Base-by-base conservation (phyloP, 2,797 vertebrate species). In the Ciconia nigra region DNA sequence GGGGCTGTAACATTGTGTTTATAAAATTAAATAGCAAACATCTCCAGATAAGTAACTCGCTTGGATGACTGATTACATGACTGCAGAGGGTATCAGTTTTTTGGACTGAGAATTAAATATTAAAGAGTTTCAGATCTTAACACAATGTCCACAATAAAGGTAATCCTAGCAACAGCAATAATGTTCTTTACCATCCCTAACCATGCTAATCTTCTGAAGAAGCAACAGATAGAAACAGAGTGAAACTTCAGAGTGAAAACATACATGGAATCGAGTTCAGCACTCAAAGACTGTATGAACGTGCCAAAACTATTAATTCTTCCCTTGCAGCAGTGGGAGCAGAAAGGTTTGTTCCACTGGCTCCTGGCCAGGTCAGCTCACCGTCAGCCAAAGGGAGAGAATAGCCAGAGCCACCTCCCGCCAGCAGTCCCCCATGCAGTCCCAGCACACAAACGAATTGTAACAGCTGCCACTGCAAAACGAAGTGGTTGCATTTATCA, bases 381-480 rank as follows among this genome's bases (percentile, higher is more conserved):
- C 44, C 0, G 0, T 51, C 57, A 70, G 83, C 52, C 86, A 80
- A 77, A 54, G 24, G 47, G 37, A 94, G 46, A 86, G 66, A 93
- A 87, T 11, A 91, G 71, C 41, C 33, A 77, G n/a, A 90, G 55
- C 0, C 0, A 94, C 14, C 57, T 76, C 54, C 66, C 65, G 90
- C 59, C 94, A 96, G 73, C 71, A 71, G 35, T n/a, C 17, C 39
- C 11, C 67, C 0, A 2, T 16, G 80, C 67, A 35, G n/a, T 21
- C 83, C 86, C 74, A 90, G 67, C 47, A 49, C 65, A 78, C 1
- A 0, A 77, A 88, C 18, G 17, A 86, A 84, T 46, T 66, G 14
- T 37, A 91, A 85, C 95, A 97, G 96, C 96, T 97, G 97, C 83
- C 73, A 17, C 49, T 57, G 76, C 51, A 83, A 90, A 91, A 96